These are phyloP conservation scores for Gorsachius magnificus DNA, from an alignment of 2,797 vertebrate genomes.

Conservation along the genomic window DNA sequence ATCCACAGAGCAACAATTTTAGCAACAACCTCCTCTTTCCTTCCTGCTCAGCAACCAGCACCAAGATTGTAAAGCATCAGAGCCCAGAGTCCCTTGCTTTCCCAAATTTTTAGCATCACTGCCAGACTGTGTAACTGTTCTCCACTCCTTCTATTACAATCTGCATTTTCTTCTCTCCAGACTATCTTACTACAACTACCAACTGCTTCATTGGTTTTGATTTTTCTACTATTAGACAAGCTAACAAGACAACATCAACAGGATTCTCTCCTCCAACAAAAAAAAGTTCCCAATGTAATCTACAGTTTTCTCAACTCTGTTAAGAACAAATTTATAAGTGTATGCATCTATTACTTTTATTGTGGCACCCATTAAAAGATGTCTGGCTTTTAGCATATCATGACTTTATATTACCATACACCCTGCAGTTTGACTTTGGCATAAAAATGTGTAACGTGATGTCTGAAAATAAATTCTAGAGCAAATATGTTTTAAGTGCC, in stretches of 20 bases:
- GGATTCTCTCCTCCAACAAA: background rate
- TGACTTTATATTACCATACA: background rate
- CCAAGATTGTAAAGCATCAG: accelerated
- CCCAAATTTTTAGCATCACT: background rate
- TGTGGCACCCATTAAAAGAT: background rate
- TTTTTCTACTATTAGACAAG: background rate
- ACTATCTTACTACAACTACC: background rate
- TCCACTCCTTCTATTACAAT: background rate
- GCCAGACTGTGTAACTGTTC: background rate
- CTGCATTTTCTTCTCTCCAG: background rate
- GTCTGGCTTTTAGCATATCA: accelerated
- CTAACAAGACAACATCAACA: background rate
- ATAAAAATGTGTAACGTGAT: background rate
- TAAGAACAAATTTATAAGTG: background rate
- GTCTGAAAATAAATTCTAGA: background rate
- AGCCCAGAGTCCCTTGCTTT: background rate
- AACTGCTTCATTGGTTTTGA: background rate
- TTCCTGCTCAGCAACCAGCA: background rate
- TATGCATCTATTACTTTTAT: background rate
- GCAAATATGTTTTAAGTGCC: background rate
- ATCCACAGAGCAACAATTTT: background rate
- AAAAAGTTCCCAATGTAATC: background rate
- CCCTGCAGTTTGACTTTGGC: background rate
- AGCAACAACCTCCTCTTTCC: background rate
- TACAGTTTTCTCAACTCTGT: background rate